These are phyloP conservation scores for Petrosia ficiformis DNA, from an alignment of 37 sponge, comb jelly and placozoan genomes.

Conservation along the genomic window DNA sequence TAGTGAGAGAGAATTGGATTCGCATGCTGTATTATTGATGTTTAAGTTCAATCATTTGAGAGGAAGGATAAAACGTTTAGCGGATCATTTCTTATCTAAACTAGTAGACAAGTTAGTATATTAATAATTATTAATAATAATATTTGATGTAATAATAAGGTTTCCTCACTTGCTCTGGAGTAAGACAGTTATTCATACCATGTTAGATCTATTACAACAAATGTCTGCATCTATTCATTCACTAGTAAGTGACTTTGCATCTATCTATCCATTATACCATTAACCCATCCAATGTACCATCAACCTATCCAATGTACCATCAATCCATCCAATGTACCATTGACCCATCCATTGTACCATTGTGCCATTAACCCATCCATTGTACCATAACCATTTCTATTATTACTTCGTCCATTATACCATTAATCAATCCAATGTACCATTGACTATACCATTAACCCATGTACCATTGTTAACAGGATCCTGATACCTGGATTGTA, in stretches of 20 bases:
- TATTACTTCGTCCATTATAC: background rate
- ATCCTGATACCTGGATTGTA: slow-evolving; percentile 6
- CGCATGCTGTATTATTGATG: slow-evolving; percentile 53
- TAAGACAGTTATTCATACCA: slow-evolving; percentile 45
- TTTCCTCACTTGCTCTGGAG: slow-evolving; percentile 79
- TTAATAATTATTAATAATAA: background rate
- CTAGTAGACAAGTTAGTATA: slow-evolving; percentile 58
- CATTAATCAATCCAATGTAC: background rate
- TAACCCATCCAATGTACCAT: background rate
- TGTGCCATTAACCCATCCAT: background rate
- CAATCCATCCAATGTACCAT: background rate
- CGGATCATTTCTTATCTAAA: slow-evolving; percentile 57
- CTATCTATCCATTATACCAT: background rate
- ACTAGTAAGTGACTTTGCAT: slow-evolving; percentile 20
- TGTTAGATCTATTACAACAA: slow-evolving; percentile 69
- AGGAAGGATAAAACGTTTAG: slow-evolving; percentile 60
- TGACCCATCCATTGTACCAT: background rate
- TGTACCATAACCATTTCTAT: background rate
- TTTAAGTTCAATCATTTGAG: slow-evolving; percentile 74
- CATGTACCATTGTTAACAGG: slow-evolving; percentile 10
- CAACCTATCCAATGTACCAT: background rate
- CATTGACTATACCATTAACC: background rate
- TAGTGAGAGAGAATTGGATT: slow-evolving; percentile 57
- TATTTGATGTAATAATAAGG: slow-evolving; percentile 6
- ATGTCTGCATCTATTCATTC: slow-evolving; percentile 39